Evolutionary conservation across 2,113 vertebrate species (phyloP).

Genomic region (Oryzias javanicus): DNA sequence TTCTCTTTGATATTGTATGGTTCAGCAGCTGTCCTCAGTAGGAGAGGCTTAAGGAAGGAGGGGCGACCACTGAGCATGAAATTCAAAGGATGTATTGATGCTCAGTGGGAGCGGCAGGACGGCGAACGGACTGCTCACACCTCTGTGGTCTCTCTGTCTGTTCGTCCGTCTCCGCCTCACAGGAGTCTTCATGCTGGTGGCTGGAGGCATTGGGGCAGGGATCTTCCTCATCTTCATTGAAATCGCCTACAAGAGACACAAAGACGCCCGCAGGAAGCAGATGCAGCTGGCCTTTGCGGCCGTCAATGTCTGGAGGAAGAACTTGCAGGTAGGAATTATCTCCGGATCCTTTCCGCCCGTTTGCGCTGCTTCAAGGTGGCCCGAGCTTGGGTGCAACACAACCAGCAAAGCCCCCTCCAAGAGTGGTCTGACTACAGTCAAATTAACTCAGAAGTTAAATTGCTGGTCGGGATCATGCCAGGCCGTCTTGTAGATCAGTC

Average conservation of each 20-base stretch:
- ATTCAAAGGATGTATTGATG: slow-evolving; percentile 26
- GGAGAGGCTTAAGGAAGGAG: slow-evolving; percentile 41
- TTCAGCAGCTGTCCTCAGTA: slow-evolving; percentile 41
- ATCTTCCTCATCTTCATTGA: slow-evolving; percentile 99
- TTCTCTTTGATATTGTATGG: slow-evolving; percentile 33
- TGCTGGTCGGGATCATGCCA: slow-evolving; percentile 13
- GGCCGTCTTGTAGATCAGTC: slow-evolving; percentile 46
- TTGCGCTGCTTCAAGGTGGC: not conserved
- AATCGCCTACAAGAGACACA: slow-evolving; percentile 98
- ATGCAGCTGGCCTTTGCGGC: slow-evolving; percentile 99
- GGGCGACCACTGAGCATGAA: slow-evolving; percentile 47
- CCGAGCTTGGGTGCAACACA: slow-evolving; percentile 5
- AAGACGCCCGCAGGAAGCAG: slow-evolving; percentile 98
- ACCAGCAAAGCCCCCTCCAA: slow-evolving; percentile 15
- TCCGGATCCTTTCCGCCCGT: not conserved
- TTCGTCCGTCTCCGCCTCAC: slow-evolving; percentile 38
- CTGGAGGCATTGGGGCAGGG: slow-evolving; percentile 96
- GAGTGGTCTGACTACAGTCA: slow-evolving; percentile 3
- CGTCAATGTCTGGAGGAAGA: slow-evolving; percentile 99
- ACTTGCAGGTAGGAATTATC: slow-evolving; percentile 92
- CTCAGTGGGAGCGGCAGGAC: slow-evolving; percentile 39
- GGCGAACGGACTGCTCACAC: slow-evolving; percentile 20
- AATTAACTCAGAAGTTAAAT: not conserved
- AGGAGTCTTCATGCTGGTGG: slow-evolving; percentile 99
- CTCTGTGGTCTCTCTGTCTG: slow-evolving; percentile 25